These are phyloP conservation scores for Sebastes jordani DNA, from an alignment of 2,797 vertebrate genomes.

Conservation along the genomic window DNA sequence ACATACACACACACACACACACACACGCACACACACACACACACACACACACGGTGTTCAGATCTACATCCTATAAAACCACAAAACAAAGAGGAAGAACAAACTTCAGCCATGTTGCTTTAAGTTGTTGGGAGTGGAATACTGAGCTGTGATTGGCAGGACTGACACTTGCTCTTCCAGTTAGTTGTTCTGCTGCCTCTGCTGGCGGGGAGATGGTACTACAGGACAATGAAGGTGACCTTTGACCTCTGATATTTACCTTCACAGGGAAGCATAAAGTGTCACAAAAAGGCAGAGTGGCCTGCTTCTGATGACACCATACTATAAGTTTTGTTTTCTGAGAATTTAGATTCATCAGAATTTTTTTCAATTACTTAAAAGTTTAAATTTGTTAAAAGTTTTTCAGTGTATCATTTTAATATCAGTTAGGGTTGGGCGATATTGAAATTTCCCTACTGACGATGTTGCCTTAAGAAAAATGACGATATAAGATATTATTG, in stretches of 20 bases:
- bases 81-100: not conserved
- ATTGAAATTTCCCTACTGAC: no score
- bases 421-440: not conserved
- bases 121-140: not conserved
- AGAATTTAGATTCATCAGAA: not conserved
- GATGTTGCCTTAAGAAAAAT: no score
- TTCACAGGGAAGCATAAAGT: not conserved
- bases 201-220: conserved; percentile 49
- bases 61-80: not conserved
- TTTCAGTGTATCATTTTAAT: not conserved
- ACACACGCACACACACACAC: not conserved
- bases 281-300: not conserved
- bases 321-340: not conserved
- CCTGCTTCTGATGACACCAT: not conserved
- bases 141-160: conserved; percentile 24
- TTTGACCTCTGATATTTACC: conserved; percentile 16
- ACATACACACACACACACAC: not conserved
- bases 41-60: not conserved
- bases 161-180: not conserved
- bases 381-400: not conserved
- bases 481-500: no score
- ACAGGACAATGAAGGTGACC: not conserved
- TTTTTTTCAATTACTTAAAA: not conserved
- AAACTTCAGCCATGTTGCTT: conserved; percentile 11
- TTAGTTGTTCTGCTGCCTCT: conserved; percentile 16